These are phyloP conservation scores for Rhyacichthys aspro DNA, from an alignment of 2,797 vertebrate species.

Conservation along the genomic window DNA sequence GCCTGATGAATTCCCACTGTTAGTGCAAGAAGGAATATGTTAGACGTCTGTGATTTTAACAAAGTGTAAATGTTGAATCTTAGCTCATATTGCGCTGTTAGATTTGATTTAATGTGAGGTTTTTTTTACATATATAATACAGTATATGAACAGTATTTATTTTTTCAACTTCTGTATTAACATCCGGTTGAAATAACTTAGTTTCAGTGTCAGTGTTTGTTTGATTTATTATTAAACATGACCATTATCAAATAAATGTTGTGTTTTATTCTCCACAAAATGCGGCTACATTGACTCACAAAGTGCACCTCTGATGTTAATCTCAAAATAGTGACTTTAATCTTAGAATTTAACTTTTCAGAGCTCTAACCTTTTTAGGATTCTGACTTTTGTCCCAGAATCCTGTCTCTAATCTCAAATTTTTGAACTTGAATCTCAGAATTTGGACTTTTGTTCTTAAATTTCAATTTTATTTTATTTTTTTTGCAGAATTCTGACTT, in stretches of 20 bases:
- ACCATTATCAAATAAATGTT: conserved; percentile 29
- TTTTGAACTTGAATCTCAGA: too few relatives aligned
- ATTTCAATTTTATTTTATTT: too few relatives aligned
- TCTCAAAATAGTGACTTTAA: too few relatives aligned
- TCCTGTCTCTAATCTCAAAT: too few relatives aligned
- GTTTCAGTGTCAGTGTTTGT: conserved; percentile 8
- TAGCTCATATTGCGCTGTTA: conserved; percentile 11
- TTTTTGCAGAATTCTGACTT: too few relatives aligned
- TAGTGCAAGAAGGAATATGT: conserved; percentile 8
- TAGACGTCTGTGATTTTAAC: conserved; percentile 23
- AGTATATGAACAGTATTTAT: conserved; percentile 57
- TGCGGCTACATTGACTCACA: too few relatives aligned
- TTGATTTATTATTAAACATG: conserved; percentile 21
- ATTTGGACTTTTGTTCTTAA: too few relatives aligned
- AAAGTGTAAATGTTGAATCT: background rate
- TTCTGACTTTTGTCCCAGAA: too few relatives aligned
- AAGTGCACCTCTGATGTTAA: too few relatives aligned
- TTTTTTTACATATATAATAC: conserved; percentile 39
- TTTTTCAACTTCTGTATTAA: conserved; percentile 25
- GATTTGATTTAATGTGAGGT: conserved; percentile 24
- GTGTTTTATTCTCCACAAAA: conserved; percentile 24
- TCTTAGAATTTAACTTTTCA: too few relatives aligned
- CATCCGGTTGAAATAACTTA: background rate
- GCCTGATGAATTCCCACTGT: background rate
- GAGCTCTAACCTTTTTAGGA: too few relatives aligned